A percentile compares a stretch with the other conserved stretches of the same genome.
These are phyloP conservation scores for Acanthosepion esculentum DNA, from an alignment of 2,888 invertebrate genomes.

Conservation along the genomic window DNA sequence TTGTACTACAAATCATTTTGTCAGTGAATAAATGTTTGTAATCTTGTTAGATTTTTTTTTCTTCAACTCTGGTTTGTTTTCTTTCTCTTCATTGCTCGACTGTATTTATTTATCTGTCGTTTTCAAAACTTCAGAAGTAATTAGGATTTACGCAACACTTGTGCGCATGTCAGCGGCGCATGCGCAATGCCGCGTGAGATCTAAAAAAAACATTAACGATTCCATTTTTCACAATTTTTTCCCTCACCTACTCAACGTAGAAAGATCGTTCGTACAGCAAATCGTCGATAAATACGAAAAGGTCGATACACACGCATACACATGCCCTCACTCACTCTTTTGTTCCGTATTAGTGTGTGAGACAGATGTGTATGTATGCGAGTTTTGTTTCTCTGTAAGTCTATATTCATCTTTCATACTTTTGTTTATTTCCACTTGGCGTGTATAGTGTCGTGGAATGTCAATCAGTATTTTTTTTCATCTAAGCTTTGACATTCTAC, in stretches of 20 bases:
- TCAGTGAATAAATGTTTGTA: background rate
- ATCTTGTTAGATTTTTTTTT: background rate
- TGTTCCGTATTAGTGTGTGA: too few relatives aligned
- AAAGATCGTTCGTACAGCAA: background rate
- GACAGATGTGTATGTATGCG: background rate
- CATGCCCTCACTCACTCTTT: background rate
- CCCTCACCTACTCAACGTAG: background rate
- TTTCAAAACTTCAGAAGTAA: background rate
- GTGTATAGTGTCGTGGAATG: too few relatives aligned
- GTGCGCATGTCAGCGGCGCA: background rate
- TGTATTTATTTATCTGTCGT: background rate
- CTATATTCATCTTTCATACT: background rate
- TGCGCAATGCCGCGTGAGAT: background rate
- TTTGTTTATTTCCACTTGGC: background rate
- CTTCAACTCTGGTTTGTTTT: background rate
- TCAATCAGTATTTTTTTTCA: too few relatives aligned
- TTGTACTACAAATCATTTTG: too few relatives aligned
- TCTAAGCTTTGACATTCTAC: too few relatives aligned
- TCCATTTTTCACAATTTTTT: background rate
- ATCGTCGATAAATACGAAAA: background rate
- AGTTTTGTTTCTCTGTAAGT: background rate
- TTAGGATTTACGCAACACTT: background rate
- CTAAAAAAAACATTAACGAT: background rate
- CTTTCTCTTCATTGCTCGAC: background rate
- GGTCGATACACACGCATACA: background rate